Percentiles rank a stretch among this genome's conserved stretches.
Conservation (phyloP, 2,888 invertebrate species). For the Pristionchus mayeri region DNA sequence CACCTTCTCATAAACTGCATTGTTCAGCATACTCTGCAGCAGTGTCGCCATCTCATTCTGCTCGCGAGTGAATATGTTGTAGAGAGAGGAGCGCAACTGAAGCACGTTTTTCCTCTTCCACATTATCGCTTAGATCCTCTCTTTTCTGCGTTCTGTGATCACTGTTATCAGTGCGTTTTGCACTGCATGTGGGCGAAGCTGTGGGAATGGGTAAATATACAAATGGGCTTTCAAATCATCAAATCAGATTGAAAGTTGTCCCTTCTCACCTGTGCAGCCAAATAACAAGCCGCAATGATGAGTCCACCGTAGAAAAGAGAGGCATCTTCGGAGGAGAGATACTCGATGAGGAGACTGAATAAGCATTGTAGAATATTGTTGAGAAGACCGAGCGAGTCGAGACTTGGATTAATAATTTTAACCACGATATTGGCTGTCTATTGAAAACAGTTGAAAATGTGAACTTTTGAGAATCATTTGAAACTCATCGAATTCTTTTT, state of each 20-base stretch:
- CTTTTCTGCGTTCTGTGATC: too few relatives aligned
- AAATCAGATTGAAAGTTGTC: too few relatives aligned
- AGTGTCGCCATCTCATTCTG: conserved; percentile 77
- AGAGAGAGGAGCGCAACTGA: conserved; percentile 77
- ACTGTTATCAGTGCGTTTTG: too few relatives aligned
- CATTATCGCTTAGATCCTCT: neutral
- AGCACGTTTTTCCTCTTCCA: neutral
- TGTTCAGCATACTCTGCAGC: conserved; percentile 77
- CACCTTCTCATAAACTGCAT: conserved; percentile 78
- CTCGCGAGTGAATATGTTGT: conserved; percentile 78
- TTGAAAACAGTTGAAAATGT: neutral
- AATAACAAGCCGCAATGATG: conserved; percentile 66
- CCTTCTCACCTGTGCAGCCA: conserved; percentile 49
- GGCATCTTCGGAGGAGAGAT: conserved; percentile 60
- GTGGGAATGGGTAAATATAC: too few relatives aligned
- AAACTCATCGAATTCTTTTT: too few relatives aligned
- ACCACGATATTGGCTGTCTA: neutral
- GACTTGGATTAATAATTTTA: too few relatives aligned
- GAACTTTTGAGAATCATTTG: too few relatives aligned
- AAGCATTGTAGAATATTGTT: neutral
- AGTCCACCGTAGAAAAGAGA: conserved; percentile 64
- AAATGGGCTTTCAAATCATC: too few relatives aligned
- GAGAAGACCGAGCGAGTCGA: too few relatives aligned
- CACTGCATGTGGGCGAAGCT: too few relatives aligned
- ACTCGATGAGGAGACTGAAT: conserved; percentile 67